These are phyloP conservation scores for Crocallis elinguaria DNA, from an alignment of 2,888 invertebrate species.

Conservation along the genomic window DNA sequence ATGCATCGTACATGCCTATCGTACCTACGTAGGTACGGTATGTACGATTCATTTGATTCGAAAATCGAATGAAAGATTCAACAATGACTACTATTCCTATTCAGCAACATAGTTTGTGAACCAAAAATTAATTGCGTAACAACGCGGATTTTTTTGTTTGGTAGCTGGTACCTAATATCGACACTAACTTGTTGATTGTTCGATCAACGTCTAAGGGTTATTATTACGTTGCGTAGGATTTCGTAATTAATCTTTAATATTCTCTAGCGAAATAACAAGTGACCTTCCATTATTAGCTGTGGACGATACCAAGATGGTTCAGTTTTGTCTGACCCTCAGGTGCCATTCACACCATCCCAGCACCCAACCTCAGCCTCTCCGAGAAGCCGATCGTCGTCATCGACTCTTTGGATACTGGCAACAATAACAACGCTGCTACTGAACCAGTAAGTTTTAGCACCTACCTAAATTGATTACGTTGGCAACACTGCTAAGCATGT, in stretches of 20 bases:
- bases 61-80: too few relatives aligned
- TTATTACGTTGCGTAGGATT: background rate
- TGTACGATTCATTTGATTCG: too few relatives aligned
- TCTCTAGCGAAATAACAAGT: conserved; percentile 13
- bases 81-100: too few relatives aligned
- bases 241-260: background rate
- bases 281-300: conserved; percentile 48
- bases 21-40: too few relatives aligned
- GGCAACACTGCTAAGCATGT: background rate
- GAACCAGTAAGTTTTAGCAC: conserved; percentile 53
- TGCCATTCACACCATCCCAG: conserved; percentile 94
- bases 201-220: too few relatives aligned
- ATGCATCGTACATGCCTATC: too few relatives aligned
- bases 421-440: conserved; percentile 37
- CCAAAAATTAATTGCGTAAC: too few relatives aligned
- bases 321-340: conserved; percentile 79
- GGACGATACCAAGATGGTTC: conserved; percentile 61
- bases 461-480: background rate
- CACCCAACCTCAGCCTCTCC: conserved; percentile 90
- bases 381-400: conserved; percentile 86
- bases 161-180: too few relatives aligned
- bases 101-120: too few relatives aligned
- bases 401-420: conserved; percentile 50
- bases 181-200: too few relatives aligned
- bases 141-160: too few relatives aligned